Base-by-base conservation (phyloP, 2,797 vertebrate genomes). In the Trematomus bernacchii region DNA sequence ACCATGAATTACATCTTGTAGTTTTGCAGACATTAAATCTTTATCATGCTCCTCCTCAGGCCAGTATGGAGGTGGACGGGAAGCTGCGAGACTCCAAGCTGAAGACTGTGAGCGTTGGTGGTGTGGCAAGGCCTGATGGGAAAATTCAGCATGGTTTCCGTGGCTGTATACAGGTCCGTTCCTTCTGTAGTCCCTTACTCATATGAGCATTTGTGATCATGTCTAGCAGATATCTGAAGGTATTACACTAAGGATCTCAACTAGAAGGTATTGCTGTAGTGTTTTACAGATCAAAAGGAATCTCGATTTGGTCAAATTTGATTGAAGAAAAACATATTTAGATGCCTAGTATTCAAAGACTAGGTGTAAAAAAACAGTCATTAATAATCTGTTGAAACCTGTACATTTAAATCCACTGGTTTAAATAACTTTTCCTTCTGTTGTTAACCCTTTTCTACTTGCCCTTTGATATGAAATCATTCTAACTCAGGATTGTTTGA, bases 111-210 rank as follows among this genome's bases (percentile, higher is more conserved):
- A 98, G 95, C 1, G 84, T 98, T 0, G 97, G 98, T 0, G 98
- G 97, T 2, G 64, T 96, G 50, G 84, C 79, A 0, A 93, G 82
- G 4, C 89, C 92, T 6, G 91, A 93, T 3, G 91, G 94, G 37
- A 92, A 91, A 4, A 91, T 98, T 85, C 91, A 91, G 66, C 93
- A 96, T 1, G 97, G 97, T 65, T 98, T 98, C 89, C 95, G 92
- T 0, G 98, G 98, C 19, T 98, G 97, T 68, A 87, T 99, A 84
- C 97, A 98, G 96, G 97, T 98, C 64, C 70, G 91, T 72, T 0
- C 0, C 23, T 7, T 69, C 23, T 62, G 27, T 54, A 55, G 65
- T 15, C 1, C 0, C 10, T 37, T 6, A 30, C 50, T 62, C 18
- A 50, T 58, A 3, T 51, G 48, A 50, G 19, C 3, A 1, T 54